phyloP scores from a whole-genome alignment of 2,888 invertebrate species.

The Leptarthrus brevirostris region DNA sequence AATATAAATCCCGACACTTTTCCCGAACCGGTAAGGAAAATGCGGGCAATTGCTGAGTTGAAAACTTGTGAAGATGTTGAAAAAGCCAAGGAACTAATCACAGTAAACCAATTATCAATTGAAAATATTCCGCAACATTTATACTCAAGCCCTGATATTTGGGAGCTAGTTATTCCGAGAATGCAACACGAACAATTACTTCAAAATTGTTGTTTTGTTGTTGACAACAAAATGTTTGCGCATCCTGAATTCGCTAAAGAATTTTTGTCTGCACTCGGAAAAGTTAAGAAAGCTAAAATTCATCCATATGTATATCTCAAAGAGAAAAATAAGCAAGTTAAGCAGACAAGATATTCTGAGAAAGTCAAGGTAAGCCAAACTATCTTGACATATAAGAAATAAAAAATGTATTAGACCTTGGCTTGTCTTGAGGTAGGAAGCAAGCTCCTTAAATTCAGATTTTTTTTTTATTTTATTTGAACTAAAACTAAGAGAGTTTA shows the following conservation, averaged over 20 bases:
- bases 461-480: neutral
- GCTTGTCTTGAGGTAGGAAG: neutral
- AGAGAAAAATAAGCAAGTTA: constrained; percentile 53
- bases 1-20: neutral
- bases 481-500: no score
- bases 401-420: no score
- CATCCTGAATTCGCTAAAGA: constrained; percentile 55
- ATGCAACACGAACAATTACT: constrained; percentile 60
- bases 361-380: constrained; percentile 52
- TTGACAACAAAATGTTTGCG: constrained; percentile 56
- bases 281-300: constrained; percentile 56
- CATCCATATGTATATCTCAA: constrained; percentile 60
- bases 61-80: constrained; percentile 56
- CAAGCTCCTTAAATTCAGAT: neutral
- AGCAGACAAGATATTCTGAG: constrained; percentile 49
- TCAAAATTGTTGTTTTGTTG: constrained; percentile 57
- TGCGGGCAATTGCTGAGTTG: constrained; percentile 57
- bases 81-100: constrained; percentile 54
- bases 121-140: constrained; percentile 61
- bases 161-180: constrained; percentile 58
- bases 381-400: no score
- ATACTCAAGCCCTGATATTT: constrained; percentile 55
- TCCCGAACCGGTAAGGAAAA: neutral
- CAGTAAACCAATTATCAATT: constrained; percentile 57
- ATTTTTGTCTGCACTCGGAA: constrained; percentile 55